Conservation (phyloP, 2,888 invertebrate species). For the Coenonympha arcania region DNA sequence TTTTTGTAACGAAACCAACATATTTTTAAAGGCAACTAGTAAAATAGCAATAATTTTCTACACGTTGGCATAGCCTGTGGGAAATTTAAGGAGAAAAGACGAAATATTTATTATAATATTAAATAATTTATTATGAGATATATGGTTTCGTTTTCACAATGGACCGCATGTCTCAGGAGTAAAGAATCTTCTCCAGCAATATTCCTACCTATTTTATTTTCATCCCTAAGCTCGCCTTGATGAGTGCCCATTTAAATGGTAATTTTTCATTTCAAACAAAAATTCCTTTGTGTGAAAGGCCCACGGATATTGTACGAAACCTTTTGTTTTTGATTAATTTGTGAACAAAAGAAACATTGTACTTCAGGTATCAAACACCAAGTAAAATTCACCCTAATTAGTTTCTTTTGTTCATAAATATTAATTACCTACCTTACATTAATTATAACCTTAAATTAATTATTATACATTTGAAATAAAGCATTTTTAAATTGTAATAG, state of each 20-base stretch:
- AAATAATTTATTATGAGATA: not conserved
- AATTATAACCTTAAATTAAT: too few species aligned
- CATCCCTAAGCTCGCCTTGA: slow-evolving; percentile 9
- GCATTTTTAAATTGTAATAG: too few species aligned
- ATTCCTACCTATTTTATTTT: slow-evolving; percentile 2
- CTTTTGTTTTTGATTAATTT: slow-evolving; percentile 16
- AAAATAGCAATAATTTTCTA: too few species aligned
- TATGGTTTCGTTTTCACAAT: too few species aligned
- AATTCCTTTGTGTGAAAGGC: slow-evolving; percentile 8
- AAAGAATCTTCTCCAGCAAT: not conserved
- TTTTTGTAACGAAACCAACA: too few species aligned
- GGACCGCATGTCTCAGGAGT: not conserved
- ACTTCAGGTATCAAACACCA: not conserved
- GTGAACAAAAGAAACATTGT: slow-evolving; percentile 3
- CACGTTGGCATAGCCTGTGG: too few species aligned
- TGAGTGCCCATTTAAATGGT: slow-evolving; percentile 31
- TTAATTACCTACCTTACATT: too few species aligned
- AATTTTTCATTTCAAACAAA: slow-evolving; percentile 29
- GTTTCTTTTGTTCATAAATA: not conserved
- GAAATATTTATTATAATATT: too few species aligned
- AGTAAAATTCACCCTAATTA: not conserved
- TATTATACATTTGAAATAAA: too few species aligned
- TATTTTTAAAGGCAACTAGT: too few species aligned
- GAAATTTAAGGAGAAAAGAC: too few species aligned
- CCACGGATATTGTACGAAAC: slow-evolving; percentile 11